A percentile compares a stretch with the other conserved stretches of the same genome.
Conservation (phyloP, 2,797 vertebrate genomes). For the Poecilia gillii region DNA sequence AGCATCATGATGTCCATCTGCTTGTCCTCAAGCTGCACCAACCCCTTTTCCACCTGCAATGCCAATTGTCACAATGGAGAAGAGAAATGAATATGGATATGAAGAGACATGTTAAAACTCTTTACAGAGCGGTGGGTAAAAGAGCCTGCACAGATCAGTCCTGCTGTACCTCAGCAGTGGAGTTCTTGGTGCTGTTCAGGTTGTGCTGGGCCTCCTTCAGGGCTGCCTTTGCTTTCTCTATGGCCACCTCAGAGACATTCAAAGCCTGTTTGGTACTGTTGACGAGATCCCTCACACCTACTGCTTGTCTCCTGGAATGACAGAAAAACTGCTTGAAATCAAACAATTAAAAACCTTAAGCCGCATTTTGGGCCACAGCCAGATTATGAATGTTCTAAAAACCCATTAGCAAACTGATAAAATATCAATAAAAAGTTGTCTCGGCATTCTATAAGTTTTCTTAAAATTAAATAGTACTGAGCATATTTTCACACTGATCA, state of each 20-base stretch:
- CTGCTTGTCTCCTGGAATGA: slow-evolving; percentile 73
- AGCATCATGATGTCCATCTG: slow-evolving; percentile 79
- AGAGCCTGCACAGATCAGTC: not conserved
- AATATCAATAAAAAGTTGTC: no score
- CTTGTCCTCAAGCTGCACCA: slow-evolving; percentile 74
- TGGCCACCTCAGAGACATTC: slow-evolving; percentile 66
- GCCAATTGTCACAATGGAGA: not conserved
- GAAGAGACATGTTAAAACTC: not conserved
- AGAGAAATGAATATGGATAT: not conserved
- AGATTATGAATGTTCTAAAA: no score
- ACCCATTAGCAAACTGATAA: no score
- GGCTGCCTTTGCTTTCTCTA: slow-evolving; percentile 63
- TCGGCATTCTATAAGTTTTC: no score
- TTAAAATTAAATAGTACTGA: no score
- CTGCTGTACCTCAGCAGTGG: slow-evolving; percentile 65
- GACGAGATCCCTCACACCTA: slow-evolving; percentile 70
- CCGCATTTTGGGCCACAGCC: not conserved
- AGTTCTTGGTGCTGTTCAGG: slow-evolving; percentile 72
- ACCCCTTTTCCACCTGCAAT: slow-evolving; percentile 73
- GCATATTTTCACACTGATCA: no score
- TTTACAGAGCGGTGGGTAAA: not conserved
- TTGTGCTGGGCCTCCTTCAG: slow-evolving; percentile 68
- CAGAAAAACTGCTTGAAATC: not conserved
- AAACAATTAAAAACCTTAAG: not conserved
- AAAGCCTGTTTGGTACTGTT: slow-evolving; percentile 70